These are phyloP conservation scores for Amblyornis subalaris DNA, from an alignment of 2,113 vertebrate genomes.

Conservation along the genomic window DNA sequence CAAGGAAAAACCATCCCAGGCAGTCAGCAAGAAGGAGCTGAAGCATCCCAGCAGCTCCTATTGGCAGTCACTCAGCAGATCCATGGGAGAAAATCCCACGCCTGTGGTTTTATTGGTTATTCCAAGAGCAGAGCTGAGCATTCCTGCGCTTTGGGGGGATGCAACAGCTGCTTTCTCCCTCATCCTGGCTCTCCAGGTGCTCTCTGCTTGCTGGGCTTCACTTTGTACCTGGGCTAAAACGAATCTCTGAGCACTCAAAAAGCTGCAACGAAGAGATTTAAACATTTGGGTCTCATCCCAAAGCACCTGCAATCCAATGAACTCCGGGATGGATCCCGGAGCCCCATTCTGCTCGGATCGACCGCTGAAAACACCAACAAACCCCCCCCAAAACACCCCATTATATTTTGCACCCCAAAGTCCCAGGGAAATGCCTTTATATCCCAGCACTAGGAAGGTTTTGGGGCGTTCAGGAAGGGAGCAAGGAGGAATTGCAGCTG, in stretches of 20 bases:
- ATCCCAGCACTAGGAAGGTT: neutral
- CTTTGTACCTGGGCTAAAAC: neutral
- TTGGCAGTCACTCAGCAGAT: neutral
- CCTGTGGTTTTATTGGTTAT: neutral
- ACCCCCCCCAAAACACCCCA: neutral
- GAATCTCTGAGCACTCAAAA: neutral
- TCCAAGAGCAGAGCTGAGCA: rapidly evolving
- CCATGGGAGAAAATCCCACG: neutral
- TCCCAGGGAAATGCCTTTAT: neutral
- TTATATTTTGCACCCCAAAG: neutral
- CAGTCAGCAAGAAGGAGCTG: rapidly evolving
- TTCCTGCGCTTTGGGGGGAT: neutral
- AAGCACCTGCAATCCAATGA: neutral
- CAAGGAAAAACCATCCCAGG: neutral
- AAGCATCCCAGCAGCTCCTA: neutral
- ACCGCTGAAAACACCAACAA: neutral
- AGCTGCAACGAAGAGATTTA: neutral
- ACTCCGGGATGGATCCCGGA: neutral
- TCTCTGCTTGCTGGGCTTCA: neutral
- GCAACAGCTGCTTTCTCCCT: neutral
- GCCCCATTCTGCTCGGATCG: neutral
- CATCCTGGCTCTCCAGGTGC: neutral
- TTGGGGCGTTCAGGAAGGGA: neutral
- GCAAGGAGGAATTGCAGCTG: neutral
- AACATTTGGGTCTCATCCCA: neutral